phyloP scores from a whole-genome alignment of 2,797 vertebrate genomes.

The Xenopus petersii region DNA sequence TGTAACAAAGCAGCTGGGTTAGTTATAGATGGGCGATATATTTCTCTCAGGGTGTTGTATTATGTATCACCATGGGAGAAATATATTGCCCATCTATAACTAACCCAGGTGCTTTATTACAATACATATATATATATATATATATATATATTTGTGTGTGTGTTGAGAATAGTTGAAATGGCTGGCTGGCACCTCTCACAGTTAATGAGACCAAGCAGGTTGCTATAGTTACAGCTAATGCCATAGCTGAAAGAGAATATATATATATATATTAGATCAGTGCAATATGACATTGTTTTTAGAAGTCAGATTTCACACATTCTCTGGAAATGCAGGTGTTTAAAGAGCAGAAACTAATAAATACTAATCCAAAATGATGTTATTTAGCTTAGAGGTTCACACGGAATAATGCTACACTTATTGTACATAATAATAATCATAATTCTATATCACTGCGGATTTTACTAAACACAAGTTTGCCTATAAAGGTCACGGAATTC shows the following conservation, averaged over 20 bases:
- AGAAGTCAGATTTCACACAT: not conserved
- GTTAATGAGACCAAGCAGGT: conserved; percentile 4
- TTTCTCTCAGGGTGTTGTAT: too few species aligned
- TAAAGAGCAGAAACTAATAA: not conserved
- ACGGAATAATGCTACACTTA: not conserved
- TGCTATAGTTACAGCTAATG: conserved; percentile 10
- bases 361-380: not conserved
- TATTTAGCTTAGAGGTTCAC: not conserved
- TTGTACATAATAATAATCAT: not conserved
- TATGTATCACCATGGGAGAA: too few species aligned
- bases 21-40: too few species aligned
- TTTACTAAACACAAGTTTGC: not conserved
- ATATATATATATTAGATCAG: not conserved
- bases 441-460: not conserved
- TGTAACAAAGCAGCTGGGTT: too few species aligned
- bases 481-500: not conserved
- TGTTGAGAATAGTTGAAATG: not conserved
- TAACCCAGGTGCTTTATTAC: too few species aligned
- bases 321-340: not conserved
- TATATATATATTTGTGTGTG: not conserved
- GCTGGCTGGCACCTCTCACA: conserved; percentile 5
- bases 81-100: too few species aligned
- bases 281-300: not conserved
- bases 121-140: too few species aligned
- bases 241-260: not conserved